Conservation (phyloP, 2,888 invertebrate species). For the Rotaria sp. region DNA sequence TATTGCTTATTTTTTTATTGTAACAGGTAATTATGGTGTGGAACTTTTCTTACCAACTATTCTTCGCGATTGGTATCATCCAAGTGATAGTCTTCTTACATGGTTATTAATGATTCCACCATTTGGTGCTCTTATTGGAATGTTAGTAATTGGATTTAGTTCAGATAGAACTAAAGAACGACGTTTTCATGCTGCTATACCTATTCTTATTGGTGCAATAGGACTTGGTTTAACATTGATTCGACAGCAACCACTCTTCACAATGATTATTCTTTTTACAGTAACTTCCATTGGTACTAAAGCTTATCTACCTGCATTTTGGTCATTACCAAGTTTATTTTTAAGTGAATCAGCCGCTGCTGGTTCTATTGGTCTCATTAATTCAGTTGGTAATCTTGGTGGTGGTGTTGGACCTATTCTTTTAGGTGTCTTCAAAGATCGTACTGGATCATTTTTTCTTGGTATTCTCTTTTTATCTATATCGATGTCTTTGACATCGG, state of each 20-base stretch:
- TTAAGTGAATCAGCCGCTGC: conserved; percentile 14
- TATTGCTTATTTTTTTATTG: conserved; percentile 12
- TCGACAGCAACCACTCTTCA: neutral
- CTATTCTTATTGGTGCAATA: neutral
- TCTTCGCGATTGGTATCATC: conserved; percentile 17
- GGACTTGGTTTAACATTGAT: neutral
- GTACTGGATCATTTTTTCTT: neutral
- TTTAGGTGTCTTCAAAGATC: conserved; percentile 10
- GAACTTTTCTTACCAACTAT: neutral
- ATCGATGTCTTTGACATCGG: neutral
- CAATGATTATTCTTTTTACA: conserved; percentile 15
- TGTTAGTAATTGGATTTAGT: neutral
- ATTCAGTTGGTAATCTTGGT: neutral
- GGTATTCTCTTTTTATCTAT: neutral
- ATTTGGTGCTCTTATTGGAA: neutral
- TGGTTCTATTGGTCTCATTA: conserved; percentile 20
- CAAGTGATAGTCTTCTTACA: neutral
- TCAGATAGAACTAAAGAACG: conserved; percentile 20
- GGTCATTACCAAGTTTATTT: conserved; percentile 30
- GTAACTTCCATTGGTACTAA: neutral
- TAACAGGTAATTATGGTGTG: conserved; percentile 11
- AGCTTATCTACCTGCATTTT: conserved; percentile 25
- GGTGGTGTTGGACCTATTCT: neutral
- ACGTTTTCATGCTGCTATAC: conserved; percentile 14
- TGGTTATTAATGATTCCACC: conserved; percentile 18